Evolutionary conservation across 1,140 invertebrate species (phyloP), one percentile per base, ranked within the genome.

Genomic region (Brachionus sp.): DNA sequence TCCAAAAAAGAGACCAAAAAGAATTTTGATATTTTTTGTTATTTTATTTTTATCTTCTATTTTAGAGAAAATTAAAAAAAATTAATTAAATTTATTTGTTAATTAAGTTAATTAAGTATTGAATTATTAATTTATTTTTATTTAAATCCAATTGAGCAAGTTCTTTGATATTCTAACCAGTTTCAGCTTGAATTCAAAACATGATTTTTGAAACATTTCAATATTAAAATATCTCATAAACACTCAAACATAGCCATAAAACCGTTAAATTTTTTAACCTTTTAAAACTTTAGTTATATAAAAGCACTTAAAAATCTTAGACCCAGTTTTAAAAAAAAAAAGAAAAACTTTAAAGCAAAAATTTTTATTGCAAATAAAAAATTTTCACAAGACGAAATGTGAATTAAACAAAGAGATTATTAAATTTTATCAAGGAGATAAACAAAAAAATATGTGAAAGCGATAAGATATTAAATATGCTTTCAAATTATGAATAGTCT

Each of bases 151-250:
- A 29, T 29, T 29, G 29, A 29, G 3, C 29, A 29, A 29, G 29
- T 29, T 29, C 3, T 29, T 29, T 29, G 29, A 29, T 29, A 29
- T 2, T 57, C 9, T 7, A 57, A 57, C 50, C 50, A 53, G 50
- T 16, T 53, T 16, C 6, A 19, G 19, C 16, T 57, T 9, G 50
- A 25, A 19, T 23, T 16, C 16, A 19, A 16, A 57, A 19, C 50
- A 57, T 57, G 50, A 57, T 57, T 57, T 57, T 57, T 57, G 50
- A 57, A 57, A 57, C 19, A 57, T 57, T 57, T 57, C 50, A 57
- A 57, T 2, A 7, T 2, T 10, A 10, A 42, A 42, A 57, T 19
- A 23, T 23, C 19, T 19, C 19, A 57, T 19, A 23, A n/a, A 19
- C 19, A 19, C 5, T n/a, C n/a, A 23, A 13, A 53, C 19, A 57